Conservation (phyloP, 2,113 vertebrate species). For the Brevimyrus niger region DNA sequence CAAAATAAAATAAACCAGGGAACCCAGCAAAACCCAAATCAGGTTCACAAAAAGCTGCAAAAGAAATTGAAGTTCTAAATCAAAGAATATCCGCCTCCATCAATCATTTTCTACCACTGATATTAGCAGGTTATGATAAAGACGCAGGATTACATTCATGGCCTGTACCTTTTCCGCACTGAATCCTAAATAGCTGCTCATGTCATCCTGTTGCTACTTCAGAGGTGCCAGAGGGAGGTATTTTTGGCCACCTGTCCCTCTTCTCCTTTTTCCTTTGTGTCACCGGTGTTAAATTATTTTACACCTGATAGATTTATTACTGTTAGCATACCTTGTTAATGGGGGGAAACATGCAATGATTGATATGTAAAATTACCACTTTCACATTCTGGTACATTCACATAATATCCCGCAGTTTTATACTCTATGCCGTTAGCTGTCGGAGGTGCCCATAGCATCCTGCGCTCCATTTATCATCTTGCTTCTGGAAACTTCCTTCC, state of each 20-base stretch:
- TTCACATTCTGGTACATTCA: background rate
- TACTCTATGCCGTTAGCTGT: background rate
- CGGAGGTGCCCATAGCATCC: background rate
- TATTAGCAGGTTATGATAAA: background rate
- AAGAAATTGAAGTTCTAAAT: background rate
- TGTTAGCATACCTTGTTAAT: background rate
- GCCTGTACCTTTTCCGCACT: background rate
- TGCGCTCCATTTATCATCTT: background rate
- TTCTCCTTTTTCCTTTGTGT: background rate
- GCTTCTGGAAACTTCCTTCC: background rate
- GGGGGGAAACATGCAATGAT: background rate
- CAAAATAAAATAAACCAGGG: background rate
- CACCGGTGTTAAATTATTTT: background rate
- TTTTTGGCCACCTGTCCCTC: background rate
- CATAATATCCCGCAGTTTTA: background rate
- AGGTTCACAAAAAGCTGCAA: background rate
- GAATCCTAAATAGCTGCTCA: background rate
- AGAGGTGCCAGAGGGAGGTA: background rate
- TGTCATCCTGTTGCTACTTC: background rate
- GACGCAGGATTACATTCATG: background rate
- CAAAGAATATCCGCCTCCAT: background rate
- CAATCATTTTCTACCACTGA: background rate
- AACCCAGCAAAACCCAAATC: background rate
- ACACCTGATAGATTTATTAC: background rate
- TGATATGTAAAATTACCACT: background rate